Evolutionary conservation across 2,797 vertebrate species (phyloP).

Genomic region (Aeoliscus strigatus): DNA sequence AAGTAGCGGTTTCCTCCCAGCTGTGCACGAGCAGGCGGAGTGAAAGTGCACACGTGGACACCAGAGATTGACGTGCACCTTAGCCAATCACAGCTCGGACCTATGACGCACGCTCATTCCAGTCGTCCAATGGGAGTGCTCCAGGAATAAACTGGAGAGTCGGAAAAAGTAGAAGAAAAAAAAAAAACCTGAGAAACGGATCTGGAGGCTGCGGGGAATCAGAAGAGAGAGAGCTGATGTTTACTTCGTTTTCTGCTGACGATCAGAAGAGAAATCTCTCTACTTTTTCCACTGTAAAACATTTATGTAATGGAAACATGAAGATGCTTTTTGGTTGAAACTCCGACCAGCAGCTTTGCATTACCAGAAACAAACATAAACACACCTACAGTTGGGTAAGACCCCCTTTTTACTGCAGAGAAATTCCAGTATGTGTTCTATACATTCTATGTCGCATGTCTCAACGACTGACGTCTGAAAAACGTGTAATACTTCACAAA

Average conservation of each 20-base stretch:
- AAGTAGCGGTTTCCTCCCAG: conserved; percentile 34
- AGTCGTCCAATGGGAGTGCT: conserved; percentile 51
- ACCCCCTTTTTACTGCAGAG: background rate
- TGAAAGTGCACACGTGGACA: conserved; percentile 78
- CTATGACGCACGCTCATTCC: conserved; percentile 14
- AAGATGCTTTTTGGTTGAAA: conserved; percentile 13
- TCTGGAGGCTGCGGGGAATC: conserved; percentile 11
- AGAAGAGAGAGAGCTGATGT: conserved; percentile 20
- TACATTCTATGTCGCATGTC: background rate
- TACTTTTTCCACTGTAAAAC: background rate
- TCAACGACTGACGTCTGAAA: no score
- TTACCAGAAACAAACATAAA: conserved; percentile 28
- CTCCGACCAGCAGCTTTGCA: conserved; percentile 24
- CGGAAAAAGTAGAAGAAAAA: conserved; percentile 11
- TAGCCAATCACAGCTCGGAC: conserved; percentile 46
- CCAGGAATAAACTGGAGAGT: background rate
- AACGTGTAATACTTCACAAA: no score
- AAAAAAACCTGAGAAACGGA: conserved; percentile 28
- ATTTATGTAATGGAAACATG: conserved; percentile 1
- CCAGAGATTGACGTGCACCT: conserved; percentile 41
- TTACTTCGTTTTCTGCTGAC: conserved; percentile 6
- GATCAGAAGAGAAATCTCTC: background rate
- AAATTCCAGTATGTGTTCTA: background rate
- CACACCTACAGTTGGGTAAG: conserved; percentile 51
- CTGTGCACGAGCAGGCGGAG: conserved; percentile 36